Base-by-base conservation (phyloP, 2,888 invertebrate species). In the Synanthedon tipuliformis region DNA sequence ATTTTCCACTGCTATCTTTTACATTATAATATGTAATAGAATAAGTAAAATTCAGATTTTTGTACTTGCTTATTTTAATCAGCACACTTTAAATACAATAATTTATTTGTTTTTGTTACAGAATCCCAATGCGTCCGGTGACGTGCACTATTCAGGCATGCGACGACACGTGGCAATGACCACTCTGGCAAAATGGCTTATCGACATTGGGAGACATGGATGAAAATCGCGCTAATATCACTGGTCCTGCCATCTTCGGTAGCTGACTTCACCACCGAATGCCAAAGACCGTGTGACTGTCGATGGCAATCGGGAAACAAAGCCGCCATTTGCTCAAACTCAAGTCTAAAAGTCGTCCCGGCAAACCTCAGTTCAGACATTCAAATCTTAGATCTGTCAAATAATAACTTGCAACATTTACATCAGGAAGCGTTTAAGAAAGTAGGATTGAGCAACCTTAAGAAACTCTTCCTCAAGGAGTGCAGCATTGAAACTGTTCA, bases 261-360 rank as follows among this genome's bases (percentile, higher is more conserved):
- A 57, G 87, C 88, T 57, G 88, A 87, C 65, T 91, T 91, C 74
- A 89, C 89, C 55, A 89, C 89, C 50, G 89, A 89, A 74, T 94
- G 93, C 81, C 90, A 91, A 58, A 80, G 89, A 59, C 88, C 89
- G 15, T 96, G 96, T 80, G 92, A 92, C 70, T 96, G 96, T 76
- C 91, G 93, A 67, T 96, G 96, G 96, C 92, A 92, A 54, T 92
- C 92, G 23, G 95, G 96, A 0, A 94, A 93, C 75, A 95, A 93
- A 76, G 92, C 92, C 2, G 96, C 95, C 34, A 93, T 95, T 65
- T 97, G 97, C 79, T 90, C 90, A 51, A 89, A 89, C 57, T 90
- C 90, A 50, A 89, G 90, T 41, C 88, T 95, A 23, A 90, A 82
- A 55, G 73, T 89, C 40, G 90, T 97, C 51, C 96, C 96, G 1